Conservation (phyloP, 2,888 invertebrate species). For the Eilema griseolum region DNA sequence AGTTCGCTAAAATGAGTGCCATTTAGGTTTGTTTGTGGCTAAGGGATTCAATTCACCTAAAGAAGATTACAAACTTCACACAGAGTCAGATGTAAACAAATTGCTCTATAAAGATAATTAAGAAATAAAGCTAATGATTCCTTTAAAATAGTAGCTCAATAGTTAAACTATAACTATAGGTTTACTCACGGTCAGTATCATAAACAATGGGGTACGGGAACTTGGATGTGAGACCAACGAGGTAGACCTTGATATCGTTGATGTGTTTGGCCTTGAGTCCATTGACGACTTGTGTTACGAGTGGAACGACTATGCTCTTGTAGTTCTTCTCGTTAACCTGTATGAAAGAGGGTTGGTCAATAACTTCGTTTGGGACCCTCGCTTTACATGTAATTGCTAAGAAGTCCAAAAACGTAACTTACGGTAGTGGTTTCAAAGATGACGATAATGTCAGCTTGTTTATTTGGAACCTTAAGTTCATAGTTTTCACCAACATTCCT, state of each 20-base stretch:
- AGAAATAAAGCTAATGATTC: not conserved
- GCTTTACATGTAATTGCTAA: not conserved
- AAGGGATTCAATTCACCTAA: not conserved
- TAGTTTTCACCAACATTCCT: slow-evolving; percentile 87
- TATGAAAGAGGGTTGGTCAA: slow-evolving; percentile 23
- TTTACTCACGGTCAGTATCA: slow-evolving; percentile 78
- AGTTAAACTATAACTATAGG: not conserved
- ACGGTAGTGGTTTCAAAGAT: slow-evolving; percentile 89
- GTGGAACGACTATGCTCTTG: slow-evolving; percentile 88
- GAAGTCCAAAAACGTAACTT: slow-evolving; percentile 29
- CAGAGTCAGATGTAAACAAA: not conserved
- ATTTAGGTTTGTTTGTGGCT: not conserved
- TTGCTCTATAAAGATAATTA: not conserved
- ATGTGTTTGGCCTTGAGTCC: slow-evolving; percentile 86
- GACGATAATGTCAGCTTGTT: slow-evolving; percentile 93
- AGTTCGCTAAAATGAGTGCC: too few species aligned
- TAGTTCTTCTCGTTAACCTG: slow-evolving; percentile 88
- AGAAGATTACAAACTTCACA: not conserved
- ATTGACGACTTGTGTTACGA: slow-evolving; percentile 87
- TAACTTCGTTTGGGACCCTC: not conserved
- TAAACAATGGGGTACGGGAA: slow-evolving; percentile 78
- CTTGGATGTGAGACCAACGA: slow-evolving; percentile 87
- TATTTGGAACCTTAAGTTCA: slow-evolving; percentile 89
- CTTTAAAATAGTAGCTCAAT: not conserved
- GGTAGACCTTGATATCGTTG: slow-evolving; percentile 80